Evolutionary conservation across 2,113 vertebrate genomes (phyloP).

Genomic region (Tinamus guttatus): DNA sequence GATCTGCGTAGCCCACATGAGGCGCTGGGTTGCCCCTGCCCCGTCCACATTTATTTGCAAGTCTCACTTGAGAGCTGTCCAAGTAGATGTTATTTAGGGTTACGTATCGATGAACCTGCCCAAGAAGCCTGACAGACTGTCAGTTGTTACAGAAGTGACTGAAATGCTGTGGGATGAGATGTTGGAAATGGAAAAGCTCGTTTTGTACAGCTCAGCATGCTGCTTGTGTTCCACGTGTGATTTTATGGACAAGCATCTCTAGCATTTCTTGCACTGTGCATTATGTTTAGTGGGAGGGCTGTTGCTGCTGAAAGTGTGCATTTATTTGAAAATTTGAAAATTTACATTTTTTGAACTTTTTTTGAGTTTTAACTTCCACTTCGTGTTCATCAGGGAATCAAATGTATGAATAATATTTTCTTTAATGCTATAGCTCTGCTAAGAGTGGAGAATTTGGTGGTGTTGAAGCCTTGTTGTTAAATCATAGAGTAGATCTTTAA

Average conservation of each 20-base stretch:
- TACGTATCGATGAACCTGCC: background rate
- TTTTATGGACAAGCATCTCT: background rate
- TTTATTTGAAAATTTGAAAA: background rate
- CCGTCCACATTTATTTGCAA: background rate
- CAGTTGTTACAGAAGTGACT: background rate
- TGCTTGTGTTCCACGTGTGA: background rate
- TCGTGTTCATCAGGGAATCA: background rate
- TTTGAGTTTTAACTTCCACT: background rate
- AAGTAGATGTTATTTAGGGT: background rate
- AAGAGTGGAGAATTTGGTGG: background rate
- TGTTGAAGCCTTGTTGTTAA: background rate
- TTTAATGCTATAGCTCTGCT: background rate
- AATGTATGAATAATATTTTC: background rate
- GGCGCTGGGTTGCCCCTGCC: fast-evolving
- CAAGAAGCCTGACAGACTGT: background rate
- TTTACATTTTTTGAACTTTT: background rate
- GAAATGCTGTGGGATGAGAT: no score
- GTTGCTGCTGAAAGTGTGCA: background rate
- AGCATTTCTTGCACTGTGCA: background rate
- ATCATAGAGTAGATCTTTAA: background rate
- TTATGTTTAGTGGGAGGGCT: fast-evolving
- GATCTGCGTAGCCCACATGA: background rate
- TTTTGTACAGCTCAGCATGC: background rate
- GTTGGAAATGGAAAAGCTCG: background rate
- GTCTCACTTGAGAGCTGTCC: background rate